phyloP scores from a whole-genome alignment of 1,140 invertebrate species.

The Proctacanthus coquilletti region DNA sequence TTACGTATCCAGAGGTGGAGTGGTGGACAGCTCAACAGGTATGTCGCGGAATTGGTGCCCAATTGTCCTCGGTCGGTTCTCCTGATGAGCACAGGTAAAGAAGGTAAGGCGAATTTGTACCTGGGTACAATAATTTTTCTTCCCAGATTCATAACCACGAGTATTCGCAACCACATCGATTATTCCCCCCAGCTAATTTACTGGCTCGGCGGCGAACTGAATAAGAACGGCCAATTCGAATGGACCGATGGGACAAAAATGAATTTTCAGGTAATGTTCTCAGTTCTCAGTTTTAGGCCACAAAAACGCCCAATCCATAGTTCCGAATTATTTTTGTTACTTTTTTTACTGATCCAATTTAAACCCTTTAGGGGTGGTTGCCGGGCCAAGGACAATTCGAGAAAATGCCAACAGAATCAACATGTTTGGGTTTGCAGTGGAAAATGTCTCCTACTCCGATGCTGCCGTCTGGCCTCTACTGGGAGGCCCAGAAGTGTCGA shows the following conservation, averaged over 20 bases:
- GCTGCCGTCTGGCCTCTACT: constrained; percentile 44
- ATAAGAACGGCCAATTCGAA: constrained; percentile 28
- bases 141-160: constrained; percentile 39
- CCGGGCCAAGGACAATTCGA: constrained; percentile 28
- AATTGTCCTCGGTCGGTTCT: constrained; percentile 41
- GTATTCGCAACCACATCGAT: constrained; percentile 45
- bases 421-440: constrained; percentile 44
- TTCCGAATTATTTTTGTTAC: no score
- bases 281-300: background rate
- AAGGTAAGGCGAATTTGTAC: no score
- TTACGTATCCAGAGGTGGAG: constrained; percentile 53
- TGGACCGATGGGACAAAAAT: constrained; percentile 44
- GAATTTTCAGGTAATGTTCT: constrained; percentile 30
- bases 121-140: background rate
- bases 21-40: constrained; percentile 57
- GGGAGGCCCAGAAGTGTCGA: constrained; percentile 39
- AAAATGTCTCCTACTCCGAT: constrained; percentile 38
- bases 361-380: constrained; percentile 32
- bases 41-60: constrained; percentile 45
- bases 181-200: constrained; percentile 50
- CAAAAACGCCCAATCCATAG: no score
- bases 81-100: constrained; percentile 37
- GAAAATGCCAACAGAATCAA: constrained; percentile 18
- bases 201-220: constrained; percentile 42
- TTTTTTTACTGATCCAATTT: background rate